Percentiles rank a stretch among this genome's conserved stretches.
These are phyloP conservation scores for Poecilobothrus nobilitatus DNA, from an alignment of 2,888 invertebrate species.

Conservation along the genomic window DNA sequence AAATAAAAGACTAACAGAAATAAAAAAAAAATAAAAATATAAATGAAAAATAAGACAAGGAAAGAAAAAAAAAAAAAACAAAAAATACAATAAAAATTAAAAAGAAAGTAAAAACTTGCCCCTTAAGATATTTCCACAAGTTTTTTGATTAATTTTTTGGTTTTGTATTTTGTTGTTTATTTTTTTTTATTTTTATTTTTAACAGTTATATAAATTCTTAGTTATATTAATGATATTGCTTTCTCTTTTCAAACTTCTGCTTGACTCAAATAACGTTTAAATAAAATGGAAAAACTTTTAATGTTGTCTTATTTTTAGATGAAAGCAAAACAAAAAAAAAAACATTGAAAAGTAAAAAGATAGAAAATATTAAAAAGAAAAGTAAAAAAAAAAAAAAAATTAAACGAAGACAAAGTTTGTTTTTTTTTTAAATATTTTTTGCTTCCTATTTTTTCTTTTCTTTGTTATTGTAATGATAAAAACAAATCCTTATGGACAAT, in stretches of 20 bases:
- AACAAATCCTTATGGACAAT: conserved; percentile 6
- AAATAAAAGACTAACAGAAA: not conserved
- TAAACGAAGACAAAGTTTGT: no score
- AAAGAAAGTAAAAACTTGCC: not conserved
- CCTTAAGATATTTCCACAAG: conserved; percentile 1
- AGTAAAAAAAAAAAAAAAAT: no score
- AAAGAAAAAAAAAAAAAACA: no score
- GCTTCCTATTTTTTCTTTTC: no score
- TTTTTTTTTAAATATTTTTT: no score
- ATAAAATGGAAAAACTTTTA: conserved; percentile 4
- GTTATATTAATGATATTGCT: not conserved
- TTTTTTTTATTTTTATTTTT: not conserved
- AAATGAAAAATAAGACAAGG: no score
- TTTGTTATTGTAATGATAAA: not conserved
- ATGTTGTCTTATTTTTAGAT: not conserved
- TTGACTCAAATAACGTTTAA: not conserved
- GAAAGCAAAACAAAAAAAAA: not conserved
- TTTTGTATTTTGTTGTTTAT: not conserved
- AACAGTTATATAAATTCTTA: not conserved
- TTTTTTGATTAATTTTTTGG: not conserved
- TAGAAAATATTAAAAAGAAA: no score
- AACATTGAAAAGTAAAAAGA: not conserved
- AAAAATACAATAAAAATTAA: no score
- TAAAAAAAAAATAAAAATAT: not conserved
- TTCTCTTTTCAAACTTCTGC: not conserved